Evolutionary conservation across 2,888 invertebrate genomes (phyloP).

Genomic region (Hedychridium roseum): DNA sequence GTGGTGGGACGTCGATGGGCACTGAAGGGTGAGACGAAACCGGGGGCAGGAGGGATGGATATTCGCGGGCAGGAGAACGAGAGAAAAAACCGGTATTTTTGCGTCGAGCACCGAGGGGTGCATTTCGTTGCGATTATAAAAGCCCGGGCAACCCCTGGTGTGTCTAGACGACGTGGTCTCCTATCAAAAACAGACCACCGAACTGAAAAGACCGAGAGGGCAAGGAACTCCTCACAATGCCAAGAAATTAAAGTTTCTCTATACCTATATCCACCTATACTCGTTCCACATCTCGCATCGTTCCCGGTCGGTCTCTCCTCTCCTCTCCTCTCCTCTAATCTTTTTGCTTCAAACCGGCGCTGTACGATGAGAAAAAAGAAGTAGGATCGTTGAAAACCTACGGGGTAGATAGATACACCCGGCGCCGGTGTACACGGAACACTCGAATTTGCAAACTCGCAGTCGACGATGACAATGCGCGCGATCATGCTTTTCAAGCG

Average conservation of each 20-base stretch:
- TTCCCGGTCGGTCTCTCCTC: too few species aligned
- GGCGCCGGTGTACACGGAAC: not conserved
- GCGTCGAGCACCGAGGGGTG: slow-evolving; percentile 54
- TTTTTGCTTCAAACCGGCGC: slow-evolving; percentile 34
- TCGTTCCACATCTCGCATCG: slow-evolving; percentile 28
- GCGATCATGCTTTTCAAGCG: too few species aligned
- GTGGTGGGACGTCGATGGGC: slow-evolving; percentile 32
- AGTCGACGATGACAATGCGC: not conserved
- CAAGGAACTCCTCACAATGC: slow-evolving; percentile 60
- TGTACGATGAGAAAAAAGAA: slow-evolving; percentile 25
- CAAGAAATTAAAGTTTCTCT: slow-evolving; percentile 61
- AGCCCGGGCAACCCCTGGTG: slow-evolving; percentile 52
- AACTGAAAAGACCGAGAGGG: slow-evolving; percentile 59
- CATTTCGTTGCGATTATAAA: slow-evolving; percentile 62
- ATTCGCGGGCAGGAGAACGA: slow-evolving; percentile 12
- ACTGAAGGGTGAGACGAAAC: slow-evolving; percentile 36
- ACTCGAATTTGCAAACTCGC: not conserved
- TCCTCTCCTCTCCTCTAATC: slow-evolving; percentile 15
- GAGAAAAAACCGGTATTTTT: slow-evolving; percentile 57
- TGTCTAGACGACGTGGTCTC: slow-evolving; percentile 57
- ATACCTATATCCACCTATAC: slow-evolving; percentile 44
- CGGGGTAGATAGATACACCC: not conserved
- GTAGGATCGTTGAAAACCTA: not conserved
- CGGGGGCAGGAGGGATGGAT: slow-evolving; percentile 18
- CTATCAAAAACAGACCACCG: slow-evolving; percentile 61